A percentile compares a stretch with the other conserved stretches of the same genome.
Conservation (phyloP, 2,113 vertebrate genomes). For the Ploceus nigricollis region DNA sequence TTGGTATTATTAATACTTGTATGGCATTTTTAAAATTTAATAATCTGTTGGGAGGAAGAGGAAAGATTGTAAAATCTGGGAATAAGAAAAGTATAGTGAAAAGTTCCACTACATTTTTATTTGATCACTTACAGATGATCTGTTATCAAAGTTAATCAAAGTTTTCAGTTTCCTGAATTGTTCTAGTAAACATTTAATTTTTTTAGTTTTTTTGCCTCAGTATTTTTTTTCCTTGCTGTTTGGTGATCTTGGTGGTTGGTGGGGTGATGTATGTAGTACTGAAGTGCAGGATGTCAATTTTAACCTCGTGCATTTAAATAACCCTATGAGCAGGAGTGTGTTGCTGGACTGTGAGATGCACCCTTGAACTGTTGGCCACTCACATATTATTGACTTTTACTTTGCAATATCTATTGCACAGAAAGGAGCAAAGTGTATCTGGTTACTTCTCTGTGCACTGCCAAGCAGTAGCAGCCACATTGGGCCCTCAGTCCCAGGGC, state of each 20-base stretch:
- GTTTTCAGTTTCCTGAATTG: not conserved
- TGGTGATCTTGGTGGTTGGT: not conserved
- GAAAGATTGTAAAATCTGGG: not conserved
- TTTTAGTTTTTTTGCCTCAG: not conserved
- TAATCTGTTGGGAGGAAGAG: not conserved
- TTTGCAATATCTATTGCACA: not conserved
- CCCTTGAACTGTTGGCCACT: not conserved
- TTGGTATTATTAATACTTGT: not conserved
- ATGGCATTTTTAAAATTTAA: not conserved
- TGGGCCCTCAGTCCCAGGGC: accelerated
- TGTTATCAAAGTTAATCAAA: not conserved
- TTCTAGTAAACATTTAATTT: not conserved
- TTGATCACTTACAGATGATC: not conserved
- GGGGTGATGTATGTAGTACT: not conserved
- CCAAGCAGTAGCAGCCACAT: not conserved
- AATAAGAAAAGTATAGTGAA: not conserved
- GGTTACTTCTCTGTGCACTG: accelerated
- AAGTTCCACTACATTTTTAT: not conserved
- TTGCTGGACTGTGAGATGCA: not conserved
- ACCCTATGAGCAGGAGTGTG: not conserved
- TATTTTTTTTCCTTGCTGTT: not conserved
- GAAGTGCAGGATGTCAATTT: not conserved
- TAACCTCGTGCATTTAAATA: not conserved
- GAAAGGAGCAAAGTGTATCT: not conserved
- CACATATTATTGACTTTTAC: not conserved